Base-by-base conservation (phyloP, 1,140 invertebrate species). In the Muscidifurax raptorellus region DNA sequence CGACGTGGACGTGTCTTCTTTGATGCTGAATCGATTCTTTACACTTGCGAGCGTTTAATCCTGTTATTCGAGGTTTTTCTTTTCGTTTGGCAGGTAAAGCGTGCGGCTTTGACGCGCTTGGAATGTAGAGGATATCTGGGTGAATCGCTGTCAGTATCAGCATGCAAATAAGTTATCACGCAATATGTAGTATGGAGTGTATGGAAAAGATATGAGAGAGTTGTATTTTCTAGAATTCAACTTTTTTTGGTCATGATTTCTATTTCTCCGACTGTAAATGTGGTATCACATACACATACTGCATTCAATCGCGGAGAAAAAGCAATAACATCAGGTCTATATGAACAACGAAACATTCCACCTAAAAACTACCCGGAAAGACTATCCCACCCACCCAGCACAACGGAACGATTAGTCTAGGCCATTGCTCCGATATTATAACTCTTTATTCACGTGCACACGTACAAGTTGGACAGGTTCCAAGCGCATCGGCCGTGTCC, bases 361-460 rank as follows among this genome's bases (percentile, higher is more conserved):
- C 5, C 52, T 2, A 59, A 47, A 47, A 47, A 18, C 44, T 47
- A 47, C 15, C 44, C 15, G 10, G 15, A 59, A 59, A n/a, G 22
- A 22, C 15, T 59, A 0, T 52, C 52, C 18, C 22, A 5, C 18
- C 15, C 6, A n/a, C 6, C 22, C 5, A 75, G 84, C 88, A 87
- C 83, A 86, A 91, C 88, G 85, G 90, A 90, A 87, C 91, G 91
- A 92, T 92, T 92, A 92, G 90, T 87, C 91, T 90, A 89, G 89
- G 86, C 89, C 91, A 92, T 92, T 87, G 88, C 90, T 89, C 86
- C 80, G 87, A 86, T 59, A 59, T n/a, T n/a, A 22, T 59, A 59
- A 18, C 52, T 59, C 6, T 18, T 59, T n/a, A n/a, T n/a, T n/a
- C n/a, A 59, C 22, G 52, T 59, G 88, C 88, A 89, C 86, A 85